phyloP scores from a whole-genome alignment of 2,888 invertebrate species.

The Mylabris sibirica region DNA sequence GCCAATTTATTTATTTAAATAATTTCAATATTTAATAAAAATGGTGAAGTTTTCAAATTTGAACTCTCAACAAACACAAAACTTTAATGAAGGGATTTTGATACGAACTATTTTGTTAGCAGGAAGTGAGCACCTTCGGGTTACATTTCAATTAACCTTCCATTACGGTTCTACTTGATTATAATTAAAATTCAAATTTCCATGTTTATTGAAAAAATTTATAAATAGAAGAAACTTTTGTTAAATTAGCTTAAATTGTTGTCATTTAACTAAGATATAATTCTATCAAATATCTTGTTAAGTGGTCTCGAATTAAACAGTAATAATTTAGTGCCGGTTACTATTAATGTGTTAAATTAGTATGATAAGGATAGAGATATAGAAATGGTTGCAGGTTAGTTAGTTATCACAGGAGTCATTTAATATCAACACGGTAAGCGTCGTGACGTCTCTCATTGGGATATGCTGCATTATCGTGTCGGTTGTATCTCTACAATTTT shows the following conservation, averaged over 20 bases:
- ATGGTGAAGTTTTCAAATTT: not conserved
- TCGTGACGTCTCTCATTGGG: slow-evolving; percentile 28
- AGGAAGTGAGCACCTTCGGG: not conserved
- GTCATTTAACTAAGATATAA: not conserved
- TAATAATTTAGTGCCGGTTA: not conserved
- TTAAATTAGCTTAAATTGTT: not conserved
- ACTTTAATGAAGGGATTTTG: too few species aligned
- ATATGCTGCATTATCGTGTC: slow-evolving; percentile 31
- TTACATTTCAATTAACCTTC: not conserved
- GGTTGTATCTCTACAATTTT: slow-evolving; percentile 23
- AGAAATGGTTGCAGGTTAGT: slow-evolving; percentile 17
- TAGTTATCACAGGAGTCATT: slow-evolving; percentile 30
- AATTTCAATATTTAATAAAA: too few species aligned
- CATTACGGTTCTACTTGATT: not conserved
- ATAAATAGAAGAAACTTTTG: not conserved
- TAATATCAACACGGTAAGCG: slow-evolving; percentile 21
- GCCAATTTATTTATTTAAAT: too few species aligned
- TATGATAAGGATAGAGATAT: slow-evolving; percentile 4
- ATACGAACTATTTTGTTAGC: too few species aligned
- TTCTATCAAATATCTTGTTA: not conserved
- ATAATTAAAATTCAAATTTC: not conserved
- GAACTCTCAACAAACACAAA: not conserved
- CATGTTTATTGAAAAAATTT: not conserved
- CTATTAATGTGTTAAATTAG: not conserved
- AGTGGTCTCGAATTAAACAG: not conserved